Conservation (phyloP, 30 jellyfish, hydroid and myxozoan species). For the Cassiopea xamachana region DNA sequence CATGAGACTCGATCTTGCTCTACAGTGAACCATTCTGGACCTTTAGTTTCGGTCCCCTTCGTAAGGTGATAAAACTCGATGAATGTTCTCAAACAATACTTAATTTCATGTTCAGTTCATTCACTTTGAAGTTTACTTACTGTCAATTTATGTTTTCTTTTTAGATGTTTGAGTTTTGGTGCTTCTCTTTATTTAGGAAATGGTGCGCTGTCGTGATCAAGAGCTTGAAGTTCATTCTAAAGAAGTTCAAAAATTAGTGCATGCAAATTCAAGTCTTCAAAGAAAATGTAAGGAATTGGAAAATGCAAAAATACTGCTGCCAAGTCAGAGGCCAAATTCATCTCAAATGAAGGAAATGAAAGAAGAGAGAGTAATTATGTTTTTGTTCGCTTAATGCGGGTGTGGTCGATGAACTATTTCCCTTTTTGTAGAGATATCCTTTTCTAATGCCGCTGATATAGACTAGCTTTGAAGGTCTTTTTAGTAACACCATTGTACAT, state of each 20-base stretch:
- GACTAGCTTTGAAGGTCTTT: no score
- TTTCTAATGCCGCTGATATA: no score
- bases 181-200: slow-evolving; percentile 26
- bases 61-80: no score
- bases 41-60: no score
- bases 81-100: no score
- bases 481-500: no score
- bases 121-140: no score
- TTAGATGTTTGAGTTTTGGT: no score
- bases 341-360: not conserved
- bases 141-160: no score
- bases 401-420: no score
- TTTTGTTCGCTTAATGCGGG: not conserved
- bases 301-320: slow-evolving; percentile 28
- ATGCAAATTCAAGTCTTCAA: slow-evolving; percentile 63
- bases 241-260: slow-evolving; percentile 52
- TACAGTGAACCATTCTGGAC: no score
- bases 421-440: not conserved
- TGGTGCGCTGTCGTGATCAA: slow-evolving; percentile 24
- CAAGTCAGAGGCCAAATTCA: slow-evolving; percentile 18
- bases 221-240: slow-evolving; percentile 72
- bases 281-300: slow-evolving; percentile 30
- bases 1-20: not conserved
- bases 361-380: not conserved
- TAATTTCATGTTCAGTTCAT: no score